A percentile compares a stretch with the other conserved stretches of the same genome.
Evolutionary conservation across 2,888 invertebrate species (phyloP).

Genomic region (Formica aserva): DNA sequence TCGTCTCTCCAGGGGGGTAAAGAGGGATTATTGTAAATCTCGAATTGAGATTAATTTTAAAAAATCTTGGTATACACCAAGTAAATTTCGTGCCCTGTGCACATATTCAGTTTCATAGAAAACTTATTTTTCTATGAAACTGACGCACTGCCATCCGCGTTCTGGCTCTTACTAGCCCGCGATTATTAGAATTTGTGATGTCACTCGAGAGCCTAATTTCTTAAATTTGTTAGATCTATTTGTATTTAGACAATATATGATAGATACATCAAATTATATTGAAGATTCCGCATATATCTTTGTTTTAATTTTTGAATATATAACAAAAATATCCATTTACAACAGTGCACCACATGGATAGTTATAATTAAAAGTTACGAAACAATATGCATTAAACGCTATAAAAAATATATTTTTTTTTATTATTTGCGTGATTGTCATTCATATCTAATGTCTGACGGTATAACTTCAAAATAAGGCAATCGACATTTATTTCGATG

Average conservation of each 20-base stretch:
- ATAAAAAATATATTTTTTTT: neutral
- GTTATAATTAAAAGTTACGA: neutral
- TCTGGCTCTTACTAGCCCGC: too few species aligned
- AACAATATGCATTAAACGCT: constrained; percentile 1
- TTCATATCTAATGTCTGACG: neutral
- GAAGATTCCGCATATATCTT: neutral
- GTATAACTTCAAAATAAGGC: neutral
- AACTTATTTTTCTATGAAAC: too few species aligned
- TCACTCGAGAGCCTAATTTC: too few species aligned
- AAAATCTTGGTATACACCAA: too few species aligned
- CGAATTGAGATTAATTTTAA: too few species aligned
- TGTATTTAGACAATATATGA: neutral
- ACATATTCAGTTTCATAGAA: too few species aligned
- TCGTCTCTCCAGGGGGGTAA: too few species aligned
- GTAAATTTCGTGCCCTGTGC: too few species aligned
- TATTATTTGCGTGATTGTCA: neutral
- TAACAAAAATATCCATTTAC: neutral
- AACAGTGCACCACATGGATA: neutral
- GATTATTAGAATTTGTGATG: too few species aligned
- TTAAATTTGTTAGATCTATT: too few species aligned
- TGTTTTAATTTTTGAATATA: neutral
- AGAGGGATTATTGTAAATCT: too few species aligned
- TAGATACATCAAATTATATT: neutral
- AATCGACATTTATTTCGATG: constrained; percentile 85
- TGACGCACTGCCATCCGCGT: too few species aligned